Conservation (phyloP, 2,888 invertebrate genomes). For the Miltochrista miniata region DNA sequence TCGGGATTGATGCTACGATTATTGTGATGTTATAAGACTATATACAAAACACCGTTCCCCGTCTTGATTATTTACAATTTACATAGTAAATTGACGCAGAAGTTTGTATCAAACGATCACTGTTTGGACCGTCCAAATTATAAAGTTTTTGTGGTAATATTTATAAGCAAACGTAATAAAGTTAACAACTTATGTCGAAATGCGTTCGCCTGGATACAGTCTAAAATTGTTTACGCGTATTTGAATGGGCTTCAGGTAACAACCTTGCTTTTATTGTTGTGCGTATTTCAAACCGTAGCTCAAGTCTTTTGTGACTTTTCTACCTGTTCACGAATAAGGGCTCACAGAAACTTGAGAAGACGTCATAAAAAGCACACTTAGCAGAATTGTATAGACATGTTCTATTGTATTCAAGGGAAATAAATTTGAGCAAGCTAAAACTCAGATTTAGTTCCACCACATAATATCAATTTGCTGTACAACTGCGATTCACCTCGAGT, state of each 20-base stretch:
- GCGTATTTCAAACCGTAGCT: slow-evolving; percentile 23
- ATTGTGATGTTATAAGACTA: too few relatives aligned
- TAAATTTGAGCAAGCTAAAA: not conserved
- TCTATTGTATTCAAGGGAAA: slow-evolving; percentile 17
- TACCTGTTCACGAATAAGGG: slow-evolving; percentile 38
- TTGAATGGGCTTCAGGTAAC: slow-evolving; percentile 39
- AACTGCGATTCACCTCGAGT: too few relatives aligned
- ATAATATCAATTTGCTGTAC: too few relatives aligned
- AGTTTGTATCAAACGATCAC: not conserved
- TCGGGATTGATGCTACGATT: too few relatives aligned
- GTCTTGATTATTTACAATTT: not conserved
- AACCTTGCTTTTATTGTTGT: slow-evolving; percentile 40
- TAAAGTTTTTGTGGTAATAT: slow-evolving; percentile 9
- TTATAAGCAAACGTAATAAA: slow-evolving; percentile 21
- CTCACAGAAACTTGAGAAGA: slow-evolving; percentile 27
- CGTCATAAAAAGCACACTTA: slow-evolving; percentile 28
- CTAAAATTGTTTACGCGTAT: slow-evolving; percentile 27
- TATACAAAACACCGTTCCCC: too few relatives aligned
- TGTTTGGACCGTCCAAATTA: slow-evolving; percentile 2
- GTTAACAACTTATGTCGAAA: slow-evolving; percentile 10
- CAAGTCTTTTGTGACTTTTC: slow-evolving; percentile 31
- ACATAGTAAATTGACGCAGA: not conserved
- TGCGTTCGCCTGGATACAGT: slow-evolving; percentile 7
- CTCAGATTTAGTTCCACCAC: not conserved
- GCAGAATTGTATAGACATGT: slow-evolving; percentile 25